Conservation (phyloP, 2,797 vertebrate species). For the Sandelia bainsii region DNA sequence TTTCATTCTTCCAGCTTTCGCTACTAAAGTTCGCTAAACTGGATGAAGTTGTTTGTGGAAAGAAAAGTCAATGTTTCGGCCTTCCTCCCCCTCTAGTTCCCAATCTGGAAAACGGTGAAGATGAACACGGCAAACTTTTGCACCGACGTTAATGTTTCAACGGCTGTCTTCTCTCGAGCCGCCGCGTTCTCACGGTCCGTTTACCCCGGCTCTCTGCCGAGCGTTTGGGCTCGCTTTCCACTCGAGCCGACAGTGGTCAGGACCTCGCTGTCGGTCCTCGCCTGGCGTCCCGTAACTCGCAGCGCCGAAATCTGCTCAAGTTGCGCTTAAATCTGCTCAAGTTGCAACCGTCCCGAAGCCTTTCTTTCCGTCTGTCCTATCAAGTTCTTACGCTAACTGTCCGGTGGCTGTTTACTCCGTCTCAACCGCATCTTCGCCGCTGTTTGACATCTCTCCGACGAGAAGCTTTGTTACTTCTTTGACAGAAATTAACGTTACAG, state of each 20-base stretch:
- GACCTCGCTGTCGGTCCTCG: constrained; percentile 33
- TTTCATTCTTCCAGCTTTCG: constrained; percentile 78
- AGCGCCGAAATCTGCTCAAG: constrained; percentile 54
- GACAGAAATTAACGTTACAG: constrained; percentile 58
- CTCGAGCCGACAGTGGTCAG: constrained; percentile 9
- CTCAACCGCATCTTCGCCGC: constrained; percentile 75
- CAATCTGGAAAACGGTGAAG: constrained; percentile 56
- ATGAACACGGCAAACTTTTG: constrained; percentile 68
- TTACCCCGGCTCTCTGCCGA: constrained; percentile 33
- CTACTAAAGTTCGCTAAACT: constrained; percentile 49
- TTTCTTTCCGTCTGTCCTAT: constrained; percentile 36
- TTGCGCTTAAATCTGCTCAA: constrained; percentile 58
- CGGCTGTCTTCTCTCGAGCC: constrained; percentile 19
- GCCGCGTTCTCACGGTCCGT: constrained; percentile 34
- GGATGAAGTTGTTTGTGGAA: constrained; percentile 63
- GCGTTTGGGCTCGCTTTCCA: constrained; percentile 21
- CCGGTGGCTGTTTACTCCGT: constrained; percentile 71
- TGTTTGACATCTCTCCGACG: constrained; percentile 72
- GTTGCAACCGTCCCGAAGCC: constrained; percentile 69
- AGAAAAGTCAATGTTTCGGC: constrained; percentile 64
- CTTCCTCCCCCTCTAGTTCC: constrained; percentile 55
- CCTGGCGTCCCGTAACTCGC: constrained; percentile 36
- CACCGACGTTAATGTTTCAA: constrained; percentile 21
- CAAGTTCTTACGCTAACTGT: constrained; percentile 74
- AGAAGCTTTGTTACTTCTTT: constrained; percentile 59